Evolutionary conservation across 2,888 invertebrate species (phyloP).

Genomic region (Mycalesis mineus): DNA sequence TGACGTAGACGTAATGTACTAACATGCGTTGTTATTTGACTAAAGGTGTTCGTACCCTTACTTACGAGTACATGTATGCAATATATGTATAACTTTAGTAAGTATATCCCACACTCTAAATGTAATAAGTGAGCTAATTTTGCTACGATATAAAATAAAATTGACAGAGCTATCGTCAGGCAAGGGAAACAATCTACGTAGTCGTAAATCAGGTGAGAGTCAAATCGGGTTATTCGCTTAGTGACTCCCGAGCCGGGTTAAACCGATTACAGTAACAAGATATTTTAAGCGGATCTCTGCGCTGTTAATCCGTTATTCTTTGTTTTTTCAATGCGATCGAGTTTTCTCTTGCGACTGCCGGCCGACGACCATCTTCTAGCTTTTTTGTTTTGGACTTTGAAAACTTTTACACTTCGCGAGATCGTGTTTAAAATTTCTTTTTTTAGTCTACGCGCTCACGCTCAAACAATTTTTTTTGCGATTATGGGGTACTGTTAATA

Average conservation of each 20-base stretch:
- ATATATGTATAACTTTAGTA: too few species aligned
- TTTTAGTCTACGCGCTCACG: slow-evolving; percentile 27
- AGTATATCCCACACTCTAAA: too few species aligned
- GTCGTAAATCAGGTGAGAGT: slow-evolving; percentile 49
- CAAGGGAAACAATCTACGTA: slow-evolving; percentile 1
- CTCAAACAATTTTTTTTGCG: slow-evolving; percentile 41
- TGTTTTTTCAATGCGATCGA: slow-evolving; percentile 31
- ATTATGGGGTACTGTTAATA: too few species aligned
- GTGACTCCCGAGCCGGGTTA: slow-evolving; percentile 52
- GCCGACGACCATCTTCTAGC: slow-evolving; percentile 17
- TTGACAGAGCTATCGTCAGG: not conserved
- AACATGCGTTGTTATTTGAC: too few species aligned
- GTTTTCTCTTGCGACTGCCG: slow-evolving; percentile 20
- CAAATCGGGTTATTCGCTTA: slow-evolving; percentile 47
- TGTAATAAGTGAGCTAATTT: too few species aligned
- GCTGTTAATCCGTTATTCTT: slow-evolving; percentile 33
- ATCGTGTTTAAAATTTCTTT: slow-evolving; percentile 13
- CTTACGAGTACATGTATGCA: too few species aligned
- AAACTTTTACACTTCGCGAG: slow-evolving; percentile 20
- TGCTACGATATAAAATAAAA: too few species aligned
- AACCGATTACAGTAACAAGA: slow-evolving; percentile 71
- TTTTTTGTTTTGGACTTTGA: slow-evolving; percentile 18
- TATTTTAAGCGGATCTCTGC: slow-evolving; percentile 59
- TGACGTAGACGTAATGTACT: too few species aligned
- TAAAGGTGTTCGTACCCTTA: too few species aligned